Evolutionary conservation across 1,140 invertebrate genomes (phyloP).

Genomic region (Hirudo medicinalis): DNA sequence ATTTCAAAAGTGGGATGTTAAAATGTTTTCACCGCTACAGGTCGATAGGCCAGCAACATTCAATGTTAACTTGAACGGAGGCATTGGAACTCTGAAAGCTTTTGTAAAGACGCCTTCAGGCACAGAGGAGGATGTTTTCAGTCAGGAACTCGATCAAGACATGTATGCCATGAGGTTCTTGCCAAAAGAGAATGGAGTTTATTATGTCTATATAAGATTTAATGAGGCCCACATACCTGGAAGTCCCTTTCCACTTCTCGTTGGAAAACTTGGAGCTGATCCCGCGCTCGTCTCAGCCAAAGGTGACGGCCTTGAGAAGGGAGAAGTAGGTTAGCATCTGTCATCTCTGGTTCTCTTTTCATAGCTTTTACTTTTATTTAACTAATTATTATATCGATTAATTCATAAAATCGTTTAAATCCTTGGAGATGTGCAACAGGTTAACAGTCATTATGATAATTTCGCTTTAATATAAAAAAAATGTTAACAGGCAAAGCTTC

Average conservation of each 20-base stretch:
- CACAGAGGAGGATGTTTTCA: constrained; percentile 85
- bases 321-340: constrained; percentile 30
- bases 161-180: constrained; percentile 56
- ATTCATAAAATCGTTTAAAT: neutral
- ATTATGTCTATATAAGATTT: constrained; percentile 85
- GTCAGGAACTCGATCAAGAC: constrained; percentile 70
- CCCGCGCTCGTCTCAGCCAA: constrained; percentile 36
- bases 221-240: constrained; percentile 89
- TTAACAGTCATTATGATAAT: neutral
- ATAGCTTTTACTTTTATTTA: neutral
- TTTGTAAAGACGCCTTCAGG: constrained; percentile 68
- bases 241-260: constrained; percentile 79
- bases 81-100: constrained; percentile 68
- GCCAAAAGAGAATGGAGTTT: constrained; percentile 85
- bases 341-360: neutral
- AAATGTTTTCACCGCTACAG: constrained; percentile 23
- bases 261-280: constrained; percentile 72
- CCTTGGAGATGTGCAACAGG: neutral
- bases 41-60: constrained; percentile 71
- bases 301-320: constrained; percentile 36
- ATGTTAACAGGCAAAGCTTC: constrained; percentile 58
- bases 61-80: constrained; percentile 82
- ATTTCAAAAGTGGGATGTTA: neutral
- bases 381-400: neutral
- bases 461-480: neutral